Evolutionary conservation across 1,140 invertebrate genomes (phyloP).

Genomic region (Contarinia nasturtii): DNA sequence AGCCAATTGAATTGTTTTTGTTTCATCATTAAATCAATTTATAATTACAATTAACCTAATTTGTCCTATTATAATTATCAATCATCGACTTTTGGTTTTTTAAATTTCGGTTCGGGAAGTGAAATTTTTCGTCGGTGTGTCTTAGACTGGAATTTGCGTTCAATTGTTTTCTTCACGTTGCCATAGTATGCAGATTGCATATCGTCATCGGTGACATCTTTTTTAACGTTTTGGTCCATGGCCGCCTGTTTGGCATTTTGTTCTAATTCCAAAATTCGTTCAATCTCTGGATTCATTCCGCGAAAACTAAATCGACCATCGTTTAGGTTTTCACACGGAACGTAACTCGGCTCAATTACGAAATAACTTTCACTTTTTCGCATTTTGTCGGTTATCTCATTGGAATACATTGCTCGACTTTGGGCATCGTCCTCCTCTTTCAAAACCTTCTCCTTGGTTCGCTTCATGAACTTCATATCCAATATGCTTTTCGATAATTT

Average conservation of each 20-base stretch:
- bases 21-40: too few species aligned
- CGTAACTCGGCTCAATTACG: slow-evolving; percentile 55
- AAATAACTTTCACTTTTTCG: slow-evolving; percentile 36
- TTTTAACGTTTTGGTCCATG: slow-evolving; percentile 28
- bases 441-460: slow-evolving; percentile 61
- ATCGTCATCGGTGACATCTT: slow-evolving; percentile 47
- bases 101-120: background rate
- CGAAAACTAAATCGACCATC: slow-evolving; percentile 69
- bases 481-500: slow-evolving; percentile 46
- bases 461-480: slow-evolving; percentile 82
- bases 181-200: slow-evolving; percentile 38
- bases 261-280: slow-evolving; percentile 45
- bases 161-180: slow-evolving; percentile 18
- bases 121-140: slow-evolving; percentile 8
- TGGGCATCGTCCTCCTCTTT: slow-evolving; percentile 55
- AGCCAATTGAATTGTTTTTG: too few species aligned
- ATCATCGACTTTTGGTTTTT: too few species aligned
- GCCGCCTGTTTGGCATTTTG: slow-evolving; percentile 20
- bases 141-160: slow-evolving; percentile 13
- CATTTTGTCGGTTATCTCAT: slow-evolving; percentile 40
- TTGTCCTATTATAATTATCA: too few species aligned
- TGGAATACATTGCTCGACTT: slow-evolving; percentile 40
- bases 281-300: slow-evolving; percentile 78
- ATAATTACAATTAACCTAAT: too few species aligned
- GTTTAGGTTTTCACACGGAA: slow-evolving; percentile 49